Base-by-base conservation (phyloP, 2,888 invertebrate genomes). In the Dorcus hopei region DNA sequence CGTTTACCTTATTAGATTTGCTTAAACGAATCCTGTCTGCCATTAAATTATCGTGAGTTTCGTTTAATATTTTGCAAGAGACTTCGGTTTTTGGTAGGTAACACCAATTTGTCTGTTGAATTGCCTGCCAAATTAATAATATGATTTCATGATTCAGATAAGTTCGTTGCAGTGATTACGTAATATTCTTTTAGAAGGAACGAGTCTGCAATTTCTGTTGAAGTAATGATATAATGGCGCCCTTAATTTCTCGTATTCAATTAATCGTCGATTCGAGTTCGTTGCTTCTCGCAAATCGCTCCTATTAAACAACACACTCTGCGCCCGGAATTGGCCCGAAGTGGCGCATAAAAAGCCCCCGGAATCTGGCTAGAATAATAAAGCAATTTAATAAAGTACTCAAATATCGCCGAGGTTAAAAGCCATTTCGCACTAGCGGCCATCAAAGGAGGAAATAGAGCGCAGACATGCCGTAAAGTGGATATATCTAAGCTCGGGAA, bases 301-400 rank as follows among this genome's bases (percentile, higher is more conserved):
- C n/a, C 14, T 33, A 33, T 33, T 33, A 33, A 33, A 33, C 26
- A 33, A 33, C 26, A 33, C 6, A 33, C 26, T 45, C 23, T 19
- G 14, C 23, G 19, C 45, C 23, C 38, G 49, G 38, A 16, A 19
- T 23, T 9, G 49, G 48, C 47, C 43, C 52, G 39, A 45, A 62
- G 55, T 54, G 62, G 52, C 63, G 52, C 54, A 62, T 53, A 52
- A 23, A 47, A 54, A 48, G 26, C 26, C 53, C 16, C 45, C 49
- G 40, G 60, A 59, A 58, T 61, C 58, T 62, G 50, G 48, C 11
- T 52, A 52, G 65, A 64, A 65, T 65, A 65, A 64, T 65, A 65
- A 62, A 65, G 59, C 63, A 64, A 65, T 65, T 65, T 65, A 61
- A 65, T 65, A 65, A 65, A 65, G 63, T 61, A 62, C 65, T 62